A percentile compares a stretch with the other conserved stretches of the same genome.
Evolutionary conservation across 1,140 invertebrate genomes (phyloP).

Genomic region (Anoplolepis gracilipes): DNA sequence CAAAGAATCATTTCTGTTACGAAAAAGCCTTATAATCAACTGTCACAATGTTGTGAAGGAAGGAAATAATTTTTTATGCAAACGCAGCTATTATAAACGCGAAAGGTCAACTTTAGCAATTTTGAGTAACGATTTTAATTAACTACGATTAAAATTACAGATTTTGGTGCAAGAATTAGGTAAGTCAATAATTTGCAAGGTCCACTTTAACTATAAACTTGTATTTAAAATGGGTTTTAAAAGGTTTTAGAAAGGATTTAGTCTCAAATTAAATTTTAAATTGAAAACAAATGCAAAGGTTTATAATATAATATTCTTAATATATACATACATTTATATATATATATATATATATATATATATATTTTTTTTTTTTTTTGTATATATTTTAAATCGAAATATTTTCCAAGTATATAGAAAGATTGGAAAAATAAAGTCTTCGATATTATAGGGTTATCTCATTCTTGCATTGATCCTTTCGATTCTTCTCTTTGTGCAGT

Average conservation of each 20-base stretch:
- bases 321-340: background rate
- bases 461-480: constrained; percentile 34
- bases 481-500: background rate
- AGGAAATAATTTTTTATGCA: constrained; percentile 11
- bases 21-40: constrained; percentile 1
- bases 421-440: background rate
- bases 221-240: background rate
- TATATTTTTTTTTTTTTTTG: too few species aligned
- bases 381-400: background rate
- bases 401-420: background rate
- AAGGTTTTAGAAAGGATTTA: background rate
- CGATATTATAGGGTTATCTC: background rate
- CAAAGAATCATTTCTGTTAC: constrained; percentile 19
- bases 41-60: constrained; percentile 10
- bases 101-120: constrained; percentile 18
- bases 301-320: background rate
- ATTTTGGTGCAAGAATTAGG: background rate
- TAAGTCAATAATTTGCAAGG: constrained; percentile 3
- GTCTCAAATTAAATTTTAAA: background rate
- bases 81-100: constrained; percentile 17
- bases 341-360: too few species aligned
- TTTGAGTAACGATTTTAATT: background rate
- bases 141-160: background rate
- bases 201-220: background rate
- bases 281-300: background rate